phyloP scores from a whole-genome alignment of 35 echinoderm and acorn worm genomes.

The Holothuria glaberrima region DNA sequence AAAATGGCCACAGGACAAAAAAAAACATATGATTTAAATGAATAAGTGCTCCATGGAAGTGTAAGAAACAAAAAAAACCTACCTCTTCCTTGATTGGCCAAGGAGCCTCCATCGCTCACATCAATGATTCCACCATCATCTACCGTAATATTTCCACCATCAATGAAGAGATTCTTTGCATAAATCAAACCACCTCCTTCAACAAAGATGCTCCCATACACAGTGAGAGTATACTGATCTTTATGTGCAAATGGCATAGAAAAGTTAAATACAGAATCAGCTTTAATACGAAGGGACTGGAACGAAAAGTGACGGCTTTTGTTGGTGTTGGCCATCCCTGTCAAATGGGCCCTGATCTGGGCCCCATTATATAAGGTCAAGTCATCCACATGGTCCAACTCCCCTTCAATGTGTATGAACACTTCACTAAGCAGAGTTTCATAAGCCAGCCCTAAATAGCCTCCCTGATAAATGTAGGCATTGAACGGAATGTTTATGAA shows the following conservation, averaged over 20 bases:
- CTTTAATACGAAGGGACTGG: constrained; percentile 70
- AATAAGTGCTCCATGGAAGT: no score
- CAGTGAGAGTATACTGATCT: constrained; percentile 62
- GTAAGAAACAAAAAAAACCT: background rate
- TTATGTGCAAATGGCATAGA: constrained; percentile 74
- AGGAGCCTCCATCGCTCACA: constrained; percentile 79
- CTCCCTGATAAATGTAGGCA: constrained; percentile 75
- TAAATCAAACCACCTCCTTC: constrained; percentile 90
- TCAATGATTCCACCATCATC: constrained; percentile 90
- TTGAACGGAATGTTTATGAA: constrained; percentile 84
- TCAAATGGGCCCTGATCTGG: constrained; percentile 45
- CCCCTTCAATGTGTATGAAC: constrained; percentile 79
- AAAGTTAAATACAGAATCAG: constrained; percentile 64
- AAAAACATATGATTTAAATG: no score
- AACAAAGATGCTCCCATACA: constrained; percentile 56
- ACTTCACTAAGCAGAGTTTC: constrained; percentile 75
- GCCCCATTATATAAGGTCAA: constrained; percentile 85
- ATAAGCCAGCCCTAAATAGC: constrained; percentile 72
- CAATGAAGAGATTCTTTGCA: constrained; percentile 66
- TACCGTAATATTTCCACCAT: constrained; percentile 76
- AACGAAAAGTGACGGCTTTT: background rate
- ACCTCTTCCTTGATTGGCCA: constrained; percentile 79
- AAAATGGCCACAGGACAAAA: background rate
- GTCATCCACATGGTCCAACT: constrained; percentile 82
- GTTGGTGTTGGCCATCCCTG: constrained; percentile 20